Base-by-base conservation (phyloP, 2,797 vertebrate genomes). In the Megaceryle alcyon region DNA sequence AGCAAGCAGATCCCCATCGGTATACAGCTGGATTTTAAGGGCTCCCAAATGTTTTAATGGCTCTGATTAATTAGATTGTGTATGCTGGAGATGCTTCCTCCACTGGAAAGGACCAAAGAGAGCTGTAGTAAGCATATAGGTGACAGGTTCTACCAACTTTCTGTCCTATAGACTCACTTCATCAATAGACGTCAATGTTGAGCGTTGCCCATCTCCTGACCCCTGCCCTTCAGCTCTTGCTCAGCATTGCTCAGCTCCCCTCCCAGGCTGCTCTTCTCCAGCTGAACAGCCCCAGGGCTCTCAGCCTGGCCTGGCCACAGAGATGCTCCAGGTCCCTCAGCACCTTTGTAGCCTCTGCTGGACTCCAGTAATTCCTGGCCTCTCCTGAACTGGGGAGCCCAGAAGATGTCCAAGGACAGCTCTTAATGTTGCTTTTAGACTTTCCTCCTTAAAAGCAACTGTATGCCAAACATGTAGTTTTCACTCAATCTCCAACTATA, bases 391-490 rank as follows among this genome's bases (percentile, higher is more conserved):
- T 59, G 57, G 33, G 57, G n/a, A 59, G 22, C 33, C 57, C 33
- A 59, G 41, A 29, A 80, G 82, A 37, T 43, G 53, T 20, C 66
- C 78, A 44, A 65, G 51, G n/a, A 6, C n/a, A 76, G 13, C 33
- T 29, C 22, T 0, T 3, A 39, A 16, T 0, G 3, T 6, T 63
- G 28, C 44, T 60, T 77, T 72, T 60, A 29, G 28, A 48, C 64
- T 73, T 72, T 51, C n/a, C 39, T 63, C 81, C 77, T 82, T 43
- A 51, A 60, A 80, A 81, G 33, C 53, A 60, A 9, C 39, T 10
- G 5, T 4, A 82, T 92, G 77, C 84, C 91, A 59, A 82, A 78
- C n/a, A 3, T 57, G 70, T 12, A 0, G 0, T 20, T 65, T 37
- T 43, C 78, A 33, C 23, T 84, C 91, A 48, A 16, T 31, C 46